Conservation (phyloP, 2,797 vertebrate genomes). For the Arctocebus calabarensis region DNA sequence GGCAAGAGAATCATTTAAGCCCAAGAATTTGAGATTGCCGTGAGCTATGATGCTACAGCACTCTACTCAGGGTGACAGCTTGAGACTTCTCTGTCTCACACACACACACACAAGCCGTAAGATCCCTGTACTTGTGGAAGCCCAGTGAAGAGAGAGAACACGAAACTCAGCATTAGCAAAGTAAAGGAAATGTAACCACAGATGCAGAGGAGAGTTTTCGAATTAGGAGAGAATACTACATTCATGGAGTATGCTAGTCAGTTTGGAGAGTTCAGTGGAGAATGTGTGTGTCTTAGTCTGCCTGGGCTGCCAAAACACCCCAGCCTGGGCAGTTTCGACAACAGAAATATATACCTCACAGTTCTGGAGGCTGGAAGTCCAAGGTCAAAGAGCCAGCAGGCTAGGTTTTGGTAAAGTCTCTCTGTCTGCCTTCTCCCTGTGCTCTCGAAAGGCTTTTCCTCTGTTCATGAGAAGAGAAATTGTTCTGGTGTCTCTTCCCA, state of each 20-base stretch:
- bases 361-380: neutral
- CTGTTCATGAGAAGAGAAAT: neutral
- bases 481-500: neutral
- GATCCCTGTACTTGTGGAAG: neutral
- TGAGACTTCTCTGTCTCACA: no score
- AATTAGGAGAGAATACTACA: neutral
- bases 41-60: no score
- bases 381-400: neutral
- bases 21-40: no score
- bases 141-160: neutral
- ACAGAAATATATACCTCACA: neutral
- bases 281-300: neutral
- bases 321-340: neutral
- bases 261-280: neutral
- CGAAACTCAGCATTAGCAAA: neutral
- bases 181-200: neutral
- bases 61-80: no score
- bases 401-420: neutral
- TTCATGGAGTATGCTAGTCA: neutral
- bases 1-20: no score
- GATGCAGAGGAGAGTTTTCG: neutral
- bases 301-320: neutral
- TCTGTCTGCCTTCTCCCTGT: neutral
- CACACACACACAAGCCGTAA: no score
- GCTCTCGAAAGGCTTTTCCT: neutral